Evolutionary conservation across 2,888 invertebrate species (phyloP).

Genomic region (Caradrina kadenii): DNA sequence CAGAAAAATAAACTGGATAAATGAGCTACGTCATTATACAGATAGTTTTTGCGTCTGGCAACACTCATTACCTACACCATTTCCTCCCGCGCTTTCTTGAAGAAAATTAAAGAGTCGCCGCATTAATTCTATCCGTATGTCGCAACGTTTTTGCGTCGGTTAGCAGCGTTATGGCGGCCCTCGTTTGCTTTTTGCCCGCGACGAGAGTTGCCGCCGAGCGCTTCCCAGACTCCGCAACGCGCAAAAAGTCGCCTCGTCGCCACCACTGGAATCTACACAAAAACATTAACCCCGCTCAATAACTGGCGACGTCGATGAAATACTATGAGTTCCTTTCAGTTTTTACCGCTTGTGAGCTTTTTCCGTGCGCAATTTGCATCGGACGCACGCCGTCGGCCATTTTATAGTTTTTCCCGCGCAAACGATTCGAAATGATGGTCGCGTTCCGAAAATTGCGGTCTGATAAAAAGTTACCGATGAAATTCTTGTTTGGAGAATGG

Average conservation of each 20-base stretch:
- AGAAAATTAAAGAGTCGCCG: slow-evolving; percentile 89
- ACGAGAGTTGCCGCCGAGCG: slow-evolving; percentile 76
- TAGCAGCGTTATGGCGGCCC: slow-evolving; percentile 84
- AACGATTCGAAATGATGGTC: slow-evolving; percentile 76
- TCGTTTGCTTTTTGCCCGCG: slow-evolving; percentile 78
- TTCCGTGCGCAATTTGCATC: slow-evolving; percentile 87
- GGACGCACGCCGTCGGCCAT: slow-evolving; percentile 78
- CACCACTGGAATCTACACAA: slow-evolving; percentile 82
- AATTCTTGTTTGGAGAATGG: slow-evolving; percentile 83
- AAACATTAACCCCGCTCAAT: slow-evolving; percentile 86
- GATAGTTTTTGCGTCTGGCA: slow-evolving; percentile 85
- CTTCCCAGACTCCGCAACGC: slow-evolving; percentile 83
- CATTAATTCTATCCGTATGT: slow-evolving; percentile 89
- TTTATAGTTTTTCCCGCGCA: slow-evolving; percentile 84
- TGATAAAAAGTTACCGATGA: slow-evolving; percentile 81
- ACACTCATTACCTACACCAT: slow-evolving; percentile 87
- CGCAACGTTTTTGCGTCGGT: slow-evolving; percentile 82
- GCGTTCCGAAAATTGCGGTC: slow-evolving; percentile 82
- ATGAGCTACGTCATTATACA: slow-evolving; percentile 85
- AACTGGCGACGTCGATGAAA: slow-evolving; percentile 88
- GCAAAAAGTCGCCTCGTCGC: slow-evolving; percentile 76
- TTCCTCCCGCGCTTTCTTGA: slow-evolving; percentile 90
- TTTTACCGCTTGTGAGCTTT: slow-evolving; percentile 82
- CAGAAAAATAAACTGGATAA: slow-evolving; percentile 80
- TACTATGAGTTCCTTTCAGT: slow-evolving; percentile 88